Base-by-base conservation (phyloP, 2,888 invertebrate species). In the Dolichopus griseipennis region DNA sequence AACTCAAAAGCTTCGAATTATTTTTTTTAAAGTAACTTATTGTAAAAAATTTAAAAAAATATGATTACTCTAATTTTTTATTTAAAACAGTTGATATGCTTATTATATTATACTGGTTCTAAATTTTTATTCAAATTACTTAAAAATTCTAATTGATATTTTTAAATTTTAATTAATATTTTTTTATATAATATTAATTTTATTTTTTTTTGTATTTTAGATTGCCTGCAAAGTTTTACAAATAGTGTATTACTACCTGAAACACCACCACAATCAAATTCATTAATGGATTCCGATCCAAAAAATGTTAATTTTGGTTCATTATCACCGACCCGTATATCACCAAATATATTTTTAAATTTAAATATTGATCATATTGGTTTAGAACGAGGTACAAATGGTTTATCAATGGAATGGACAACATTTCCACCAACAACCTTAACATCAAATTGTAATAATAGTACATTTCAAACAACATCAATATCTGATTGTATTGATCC, bases 341-440 rank as follows among this genome's bases (percentile, higher is more conserved):
- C 82, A 18, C 81, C 82, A 1, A 82, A 82, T 67, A 78, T 82
- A 21, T 82, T 82, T 67, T 75, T 82, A 20, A 81, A 81, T 72
- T 76, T 82, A 8, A 82, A 82, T 72, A 80, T 82, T 43, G 81
- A 81, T 72, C 78, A 79, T 66, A 74, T 80, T 73, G 78, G 79
- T 3, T 72, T 82, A 66, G 81, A 82, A 43, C 76, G 82, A 18
- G 78, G 74, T 64, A 72, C 69, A 64, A 78, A 78, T 68, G 77
- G 79, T 10, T 74, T 82, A 22, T 79, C 81, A 65, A 78, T 82
- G 77, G 82, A 82, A 70, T 82, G 82, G 82, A 78, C 79, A 61
- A 75, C 75, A 27, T 77, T 75, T 68, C 76, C 76, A 7, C 73
- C 78, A 43, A 67, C 75, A 18, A 37, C 64, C 37, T 34, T 34